phyloP scores from a whole-genome alignment of 2,113 vertebrate genomes.

The Phylloscopus whistleri region DNA sequence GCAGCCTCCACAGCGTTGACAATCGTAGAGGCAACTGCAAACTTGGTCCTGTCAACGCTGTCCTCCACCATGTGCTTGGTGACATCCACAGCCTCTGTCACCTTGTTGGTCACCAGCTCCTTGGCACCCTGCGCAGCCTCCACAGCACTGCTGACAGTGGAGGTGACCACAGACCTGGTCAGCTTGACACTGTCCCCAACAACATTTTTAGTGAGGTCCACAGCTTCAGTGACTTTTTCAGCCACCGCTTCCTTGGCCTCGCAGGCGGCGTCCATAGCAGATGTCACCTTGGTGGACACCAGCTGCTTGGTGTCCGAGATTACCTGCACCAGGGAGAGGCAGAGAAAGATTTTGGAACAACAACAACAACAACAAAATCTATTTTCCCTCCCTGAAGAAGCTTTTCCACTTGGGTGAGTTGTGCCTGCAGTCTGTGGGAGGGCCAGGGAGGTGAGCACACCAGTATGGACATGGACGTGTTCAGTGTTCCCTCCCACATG shows the following conservation, averaged over 20 bases:
- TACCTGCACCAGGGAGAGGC: conserved; percentile 66
- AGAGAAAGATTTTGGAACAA: not conserved
- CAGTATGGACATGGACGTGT: fast-evolving
- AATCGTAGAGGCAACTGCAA: conserved; percentile 71
- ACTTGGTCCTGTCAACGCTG: conserved; percentile 78
- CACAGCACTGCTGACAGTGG: conserved; percentile 80
- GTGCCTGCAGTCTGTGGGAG: not conserved
- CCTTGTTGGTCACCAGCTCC: conserved; percentile 45
- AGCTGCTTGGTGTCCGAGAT: conserved; percentile 83
- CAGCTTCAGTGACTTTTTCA: conserved; percentile 63
- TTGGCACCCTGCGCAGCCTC: conserved; percentile 47
- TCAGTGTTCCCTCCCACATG: not conserved
- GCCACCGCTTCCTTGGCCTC: conserved; percentile 33
- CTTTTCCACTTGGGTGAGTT: not conserved
- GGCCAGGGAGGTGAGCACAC: not conserved
- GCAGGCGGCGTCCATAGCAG: conserved; percentile 46
- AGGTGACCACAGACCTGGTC: conserved; percentile 83
- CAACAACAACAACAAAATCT: too few species aligned
- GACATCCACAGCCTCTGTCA: conserved; percentile 50
- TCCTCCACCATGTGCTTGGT: conserved; percentile 76
- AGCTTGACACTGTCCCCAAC: conserved; percentile 81
- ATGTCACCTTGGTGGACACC: conserved; percentile 79
- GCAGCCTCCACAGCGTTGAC: conserved; percentile 51
- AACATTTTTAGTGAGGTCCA: conserved; percentile 70
- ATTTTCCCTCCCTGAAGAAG: not conserved